A percentile compares a stretch with the other conserved stretches of the same genome.
Conservation (phyloP, 2,888 invertebrate species). For the Leptopilina syphax region DNA sequence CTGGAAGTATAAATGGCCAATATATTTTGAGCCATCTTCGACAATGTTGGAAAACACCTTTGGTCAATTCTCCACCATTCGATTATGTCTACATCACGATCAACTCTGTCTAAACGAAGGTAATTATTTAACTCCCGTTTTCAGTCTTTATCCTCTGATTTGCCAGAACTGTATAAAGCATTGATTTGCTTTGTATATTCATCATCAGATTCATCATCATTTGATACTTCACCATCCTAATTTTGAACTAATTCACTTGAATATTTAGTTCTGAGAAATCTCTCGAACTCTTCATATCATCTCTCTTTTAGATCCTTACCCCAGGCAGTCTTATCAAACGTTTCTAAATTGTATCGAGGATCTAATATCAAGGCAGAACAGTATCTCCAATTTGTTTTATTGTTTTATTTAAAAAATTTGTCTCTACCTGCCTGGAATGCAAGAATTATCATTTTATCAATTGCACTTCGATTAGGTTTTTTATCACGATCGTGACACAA, state of each 20-base stretch:
- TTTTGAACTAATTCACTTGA: not conserved
- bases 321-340: conserved; percentile 45
- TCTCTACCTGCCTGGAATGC: too few species aligned
- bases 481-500: too few species aligned
- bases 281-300: conserved; percentile 42
- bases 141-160: not conserved
- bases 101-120: conserved; percentile 2
- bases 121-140: conserved; percentile 1
- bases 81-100: conserved; percentile 10
- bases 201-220: not conserved
- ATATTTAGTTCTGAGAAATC: not conserved
- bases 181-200: not conserved
- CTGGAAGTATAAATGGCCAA: not conserved
- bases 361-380: conserved; percentile 42
- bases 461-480: too few species aligned
- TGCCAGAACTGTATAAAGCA: not conserved
- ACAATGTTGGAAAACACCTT: not conserved
- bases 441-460: too few species aligned
- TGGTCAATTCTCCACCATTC: conserved; percentile 20
- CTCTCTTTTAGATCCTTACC: conserved; percentile 41
- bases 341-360: conserved; percentile 48
- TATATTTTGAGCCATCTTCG: not conserved
- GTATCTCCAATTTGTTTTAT: conserved; percentile 37
- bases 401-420: too few species aligned
- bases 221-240: not conserved